Percentiles rank a stretch among this genome's conserved stretches.
phyloP scores from a whole-genome alignment of 2,113 vertebrate species.

The Mustela nigripes region DNA sequence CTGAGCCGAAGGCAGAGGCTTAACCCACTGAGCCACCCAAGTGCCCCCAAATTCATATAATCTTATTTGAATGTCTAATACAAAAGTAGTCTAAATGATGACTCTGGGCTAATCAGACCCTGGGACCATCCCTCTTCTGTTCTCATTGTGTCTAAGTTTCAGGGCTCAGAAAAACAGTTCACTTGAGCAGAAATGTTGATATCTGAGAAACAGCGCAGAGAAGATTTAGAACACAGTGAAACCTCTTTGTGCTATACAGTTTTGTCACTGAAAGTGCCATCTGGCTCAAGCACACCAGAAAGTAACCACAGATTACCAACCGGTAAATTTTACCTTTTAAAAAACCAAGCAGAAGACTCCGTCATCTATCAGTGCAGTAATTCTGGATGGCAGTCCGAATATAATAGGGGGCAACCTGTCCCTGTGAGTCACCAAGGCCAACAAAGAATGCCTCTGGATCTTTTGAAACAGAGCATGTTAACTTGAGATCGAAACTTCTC shows the following conservation, averaged over 20 bases:
- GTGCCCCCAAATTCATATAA: background rate
- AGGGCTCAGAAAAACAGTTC: background rate
- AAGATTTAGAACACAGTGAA: conserved; percentile 20
- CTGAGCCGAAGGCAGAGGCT: no score
- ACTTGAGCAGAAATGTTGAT: background rate
- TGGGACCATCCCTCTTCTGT: background rate
- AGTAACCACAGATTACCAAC: conserved; percentile 29
- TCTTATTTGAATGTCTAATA: background rate
- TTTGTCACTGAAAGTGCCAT: conserved; percentile 72
- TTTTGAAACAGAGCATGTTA: background rate
- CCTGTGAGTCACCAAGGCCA: background rate
- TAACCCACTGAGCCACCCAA: no score
- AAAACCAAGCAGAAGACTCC: conserved; percentile 2
- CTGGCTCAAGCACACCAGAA: conserved; percentile 56
- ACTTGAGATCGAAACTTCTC: background rate
- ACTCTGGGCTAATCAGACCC: no score
- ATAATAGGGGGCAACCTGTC: background rate
- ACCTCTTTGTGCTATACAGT: conserved; percentile 33
- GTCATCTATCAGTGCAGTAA: background rate
- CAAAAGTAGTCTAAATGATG: background rate
- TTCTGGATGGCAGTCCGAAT: background rate
- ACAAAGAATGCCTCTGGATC: background rate
- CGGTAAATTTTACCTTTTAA: conserved; percentile 17
- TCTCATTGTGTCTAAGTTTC: background rate
- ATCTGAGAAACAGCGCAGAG: conserved; percentile 50